Evolutionary conservation across 2,888 invertebrate species (phyloP).

Genomic region (Macaria liturata): DNA sequence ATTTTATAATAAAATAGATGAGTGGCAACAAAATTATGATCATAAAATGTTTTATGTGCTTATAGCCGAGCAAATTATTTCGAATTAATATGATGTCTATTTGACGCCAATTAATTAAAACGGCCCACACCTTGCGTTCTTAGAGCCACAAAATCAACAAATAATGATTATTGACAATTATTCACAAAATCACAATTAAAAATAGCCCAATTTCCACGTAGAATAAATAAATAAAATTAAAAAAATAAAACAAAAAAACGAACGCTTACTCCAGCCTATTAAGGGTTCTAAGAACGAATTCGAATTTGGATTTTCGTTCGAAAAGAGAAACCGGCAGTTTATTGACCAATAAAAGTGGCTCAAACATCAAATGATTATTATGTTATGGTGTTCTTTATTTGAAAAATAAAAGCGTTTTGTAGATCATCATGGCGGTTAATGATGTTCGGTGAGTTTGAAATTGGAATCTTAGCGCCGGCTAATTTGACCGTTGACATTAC

Average conservation of each 20-base stretch:
- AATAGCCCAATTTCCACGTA: conserved; percentile 42
- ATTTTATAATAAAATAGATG: no score
- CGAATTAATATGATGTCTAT: no score
- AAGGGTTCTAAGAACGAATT: conserved; percentile 53
- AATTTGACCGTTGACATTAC: neutral
- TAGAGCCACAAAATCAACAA: conserved; percentile 26
- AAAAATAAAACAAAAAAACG: conserved; percentile 39
- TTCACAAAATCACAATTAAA: conserved; percentile 30
- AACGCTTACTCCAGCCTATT: conserved; percentile 51
- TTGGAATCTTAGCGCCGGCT: conserved; percentile 28
- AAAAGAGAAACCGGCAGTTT: conserved; percentile 48
- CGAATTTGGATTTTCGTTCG: conserved; percentile 48
- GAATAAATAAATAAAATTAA: conserved; percentile 45
- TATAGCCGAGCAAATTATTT: no score
- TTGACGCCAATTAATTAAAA: neutral
- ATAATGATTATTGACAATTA: conserved; percentile 26
- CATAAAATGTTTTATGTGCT: no score
- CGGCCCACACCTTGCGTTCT: conserved; percentile 21
- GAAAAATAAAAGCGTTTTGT: conserved; percentile 37
- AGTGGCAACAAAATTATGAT: no score
- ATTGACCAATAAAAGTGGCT: conserved; percentile 48
- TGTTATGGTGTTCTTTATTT: conserved; percentile 46
- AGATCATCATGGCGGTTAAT: conserved; percentile 41
- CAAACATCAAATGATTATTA: conserved; percentile 54
- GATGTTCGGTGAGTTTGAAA: conserved; percentile 19